Base-by-base conservation (phyloP, 2,888 invertebrate species). In the Polyploca ridens region DNA sequence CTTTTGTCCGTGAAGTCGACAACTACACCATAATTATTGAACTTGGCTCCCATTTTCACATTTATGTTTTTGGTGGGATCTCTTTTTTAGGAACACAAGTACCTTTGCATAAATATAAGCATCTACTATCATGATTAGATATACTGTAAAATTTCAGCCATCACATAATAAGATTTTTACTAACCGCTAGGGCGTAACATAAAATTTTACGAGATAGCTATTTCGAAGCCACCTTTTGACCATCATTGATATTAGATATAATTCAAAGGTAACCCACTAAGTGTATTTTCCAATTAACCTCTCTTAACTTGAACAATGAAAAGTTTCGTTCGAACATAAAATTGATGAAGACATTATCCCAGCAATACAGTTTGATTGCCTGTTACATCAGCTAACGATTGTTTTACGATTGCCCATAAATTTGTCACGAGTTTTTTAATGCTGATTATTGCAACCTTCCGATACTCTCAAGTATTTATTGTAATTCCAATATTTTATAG, bases 281-380 rank as follows among this genome's bases (percentile, higher is more conserved):
- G n/a, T 60, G 35, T 60, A 60, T 35, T 16, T 13, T 11, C 60
- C 33, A 60, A 60, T 60, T 38, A 60, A 60, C 16, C 16, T 60
- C 38, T 5, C n/a, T n/a, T 16, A 41, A 16, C 11, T n/a, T 35
- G 6, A 59, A 38, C 38, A 60, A 60, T 60, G 38, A 60, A 60
- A 60, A 60, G 16, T n/a, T 60, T 8, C 38, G n/a, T 16, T 35
- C 6, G 5, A 33, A 7, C 60, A 60, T 60, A 38, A 60, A 60
- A 60, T 38, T 60, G 60, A 60, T 60, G 38, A 60, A 38, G 60
- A 19, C 60, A 41, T 60, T 60, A 60, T 60, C 38, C 60, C 38
- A 16, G n/a, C 16, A 41, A 60, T 38, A 60, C 16, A 13, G 16
- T 60, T 60, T 60, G 38, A 60, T 60, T 19, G 60, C 60, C 38